Evolutionary conservation across 2,888 invertebrate genomes (phyloP).

Genomic region (Drosophila hamatofila): DNA sequence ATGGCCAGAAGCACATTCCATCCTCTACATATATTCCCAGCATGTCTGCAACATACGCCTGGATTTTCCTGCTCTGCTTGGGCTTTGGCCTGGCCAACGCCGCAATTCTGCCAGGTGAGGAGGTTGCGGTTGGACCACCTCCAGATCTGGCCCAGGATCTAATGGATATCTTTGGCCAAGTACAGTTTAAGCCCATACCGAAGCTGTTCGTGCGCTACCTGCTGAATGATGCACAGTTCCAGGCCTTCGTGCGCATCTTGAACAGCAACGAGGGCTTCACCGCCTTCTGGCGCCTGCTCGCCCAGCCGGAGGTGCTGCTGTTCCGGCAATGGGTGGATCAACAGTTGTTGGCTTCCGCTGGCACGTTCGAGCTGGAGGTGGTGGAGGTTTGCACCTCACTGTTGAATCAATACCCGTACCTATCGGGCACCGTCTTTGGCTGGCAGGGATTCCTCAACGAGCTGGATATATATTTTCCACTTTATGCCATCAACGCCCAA

Average conservation of each 20-base stretch:
- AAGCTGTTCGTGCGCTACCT: conserved; percentile 73
- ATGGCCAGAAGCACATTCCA: conserved; percentile 8
- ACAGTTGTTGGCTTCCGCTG: conserved; percentile 64
- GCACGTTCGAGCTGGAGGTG: conserved; percentile 67
- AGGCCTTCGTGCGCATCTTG: conserved; percentile 78
- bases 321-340: conserved; percentile 74
- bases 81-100: conserved; percentile 26
- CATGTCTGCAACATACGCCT: conserved; percentile 47
- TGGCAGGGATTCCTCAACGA: conserved; percentile 82
- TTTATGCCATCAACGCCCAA: conserved; percentile 64
- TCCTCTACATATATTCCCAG: conserved; percentile 4
- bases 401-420: conserved; percentile 67
- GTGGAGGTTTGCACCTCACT: conserved; percentile 61
- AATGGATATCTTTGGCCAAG: conserved; percentile 61
- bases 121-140: conserved; percentile 32
- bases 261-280: conserved; percentile 70
- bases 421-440: conserved; percentile 73
- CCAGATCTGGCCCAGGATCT: conserved; percentile 66
- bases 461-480: conserved; percentile 73
- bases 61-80: conserved; percentile 49
- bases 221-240: conserved; percentile 81
- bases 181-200: conserved; percentile 69
- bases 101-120: background rate
- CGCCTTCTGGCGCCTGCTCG: conserved; percentile 65
- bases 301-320: conserved; percentile 78